phyloP scores from a whole-genome alignment of 2,113 vertebrate genomes.

The Misgurnus anguillicaudatus region DNA sequence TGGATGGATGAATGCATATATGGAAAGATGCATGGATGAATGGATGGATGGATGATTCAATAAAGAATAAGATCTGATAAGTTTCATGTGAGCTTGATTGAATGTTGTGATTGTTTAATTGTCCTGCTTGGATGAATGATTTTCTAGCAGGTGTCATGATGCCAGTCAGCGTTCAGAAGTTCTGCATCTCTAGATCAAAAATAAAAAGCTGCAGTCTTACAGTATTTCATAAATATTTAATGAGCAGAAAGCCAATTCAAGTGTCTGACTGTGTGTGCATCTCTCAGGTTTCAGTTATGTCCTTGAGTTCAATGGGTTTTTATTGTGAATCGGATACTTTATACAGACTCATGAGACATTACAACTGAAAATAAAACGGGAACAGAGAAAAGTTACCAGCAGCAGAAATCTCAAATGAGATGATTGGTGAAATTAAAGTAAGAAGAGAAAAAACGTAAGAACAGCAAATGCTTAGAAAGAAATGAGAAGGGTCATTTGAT shows the following conservation, averaged over 20 bases:
- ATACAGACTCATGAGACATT: background rate
- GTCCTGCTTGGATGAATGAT: too few species aligned
- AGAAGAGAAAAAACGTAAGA: background rate
- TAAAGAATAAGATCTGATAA: too few species aligned
- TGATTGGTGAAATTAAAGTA: background rate
- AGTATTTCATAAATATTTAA: slow-evolving; percentile 18
- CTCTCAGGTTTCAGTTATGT: slow-evolving; percentile 12
- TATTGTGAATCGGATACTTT: slow-evolving; percentile 19
- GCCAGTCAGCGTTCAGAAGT: background rate
- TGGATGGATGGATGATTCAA: too few species aligned
- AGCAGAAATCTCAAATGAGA: background rate
- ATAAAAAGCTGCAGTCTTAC: slow-evolving; percentile 1
- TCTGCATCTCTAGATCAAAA: background rate
- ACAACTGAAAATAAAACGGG: background rate
- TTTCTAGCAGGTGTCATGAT: too few species aligned
- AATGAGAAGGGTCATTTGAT: background rate
- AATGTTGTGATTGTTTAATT: too few species aligned
- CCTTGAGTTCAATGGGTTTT: slow-evolving; percentile 31
- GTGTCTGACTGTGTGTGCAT: background rate
- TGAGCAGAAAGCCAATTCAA: background rate
- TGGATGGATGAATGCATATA: too few species aligned
- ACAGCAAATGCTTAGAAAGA: too few species aligned
- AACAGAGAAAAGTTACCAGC: background rate
- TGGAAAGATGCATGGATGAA: too few species aligned
- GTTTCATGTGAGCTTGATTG: too few species aligned